Conservation (phyloP, 2,113 vertebrate species). For the Smithornis capensis region DNA sequence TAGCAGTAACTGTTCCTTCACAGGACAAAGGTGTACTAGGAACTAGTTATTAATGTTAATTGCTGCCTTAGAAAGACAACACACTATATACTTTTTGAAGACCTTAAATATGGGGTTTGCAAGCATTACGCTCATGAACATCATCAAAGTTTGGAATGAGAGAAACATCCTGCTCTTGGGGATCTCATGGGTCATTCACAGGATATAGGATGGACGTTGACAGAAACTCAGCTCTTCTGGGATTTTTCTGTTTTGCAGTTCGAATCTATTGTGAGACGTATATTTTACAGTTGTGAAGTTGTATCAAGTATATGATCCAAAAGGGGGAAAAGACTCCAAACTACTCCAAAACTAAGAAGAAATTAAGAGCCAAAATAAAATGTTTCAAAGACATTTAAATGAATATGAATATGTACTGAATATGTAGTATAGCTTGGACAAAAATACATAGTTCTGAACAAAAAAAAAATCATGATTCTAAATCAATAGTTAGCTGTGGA, state of each 20-base stretch:
- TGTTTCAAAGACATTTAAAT: neutral
- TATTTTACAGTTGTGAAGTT: neutral
- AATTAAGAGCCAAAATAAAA: neutral
- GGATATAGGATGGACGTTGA: neutral
- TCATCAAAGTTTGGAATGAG: neutral
- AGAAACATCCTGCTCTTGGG: neutral
- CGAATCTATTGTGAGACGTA: neutral
- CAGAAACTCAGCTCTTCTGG: neutral
- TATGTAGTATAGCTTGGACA: neutral
- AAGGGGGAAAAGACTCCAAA: neutral
- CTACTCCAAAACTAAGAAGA: neutral
- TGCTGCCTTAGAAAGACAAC: neutral
- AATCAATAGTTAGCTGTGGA: neutral
- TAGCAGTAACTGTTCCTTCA: neutral
- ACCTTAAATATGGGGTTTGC: neutral
- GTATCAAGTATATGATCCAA: neutral
- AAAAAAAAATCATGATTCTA: neutral
- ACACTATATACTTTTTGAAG: neutral
- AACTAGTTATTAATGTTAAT: neutral
- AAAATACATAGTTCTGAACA: neutral
- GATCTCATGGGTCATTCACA: neutral
- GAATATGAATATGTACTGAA: too few species aligned
- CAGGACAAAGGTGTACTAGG: neutral
- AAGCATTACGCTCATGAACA: fast-evolving
- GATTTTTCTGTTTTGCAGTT: neutral